Evolutionary conservation across 2,113 vertebrate species (phyloP).

Genomic region (Suncus etruscus): DNA sequence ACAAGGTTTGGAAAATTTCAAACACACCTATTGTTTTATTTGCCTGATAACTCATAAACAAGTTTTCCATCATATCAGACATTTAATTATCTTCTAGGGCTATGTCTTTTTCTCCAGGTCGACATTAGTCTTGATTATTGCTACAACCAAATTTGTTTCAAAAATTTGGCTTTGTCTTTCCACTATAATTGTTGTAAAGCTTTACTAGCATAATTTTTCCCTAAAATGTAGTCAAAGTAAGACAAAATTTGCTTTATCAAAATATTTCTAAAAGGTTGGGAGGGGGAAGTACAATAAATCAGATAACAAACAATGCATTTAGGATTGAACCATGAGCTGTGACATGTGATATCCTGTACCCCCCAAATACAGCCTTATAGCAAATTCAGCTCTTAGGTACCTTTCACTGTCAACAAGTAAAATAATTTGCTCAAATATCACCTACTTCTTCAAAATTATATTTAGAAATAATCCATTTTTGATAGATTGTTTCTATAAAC

Average conservation of each 20-base stretch:
- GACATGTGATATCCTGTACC: too few species aligned
- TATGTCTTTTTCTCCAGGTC: background rate
- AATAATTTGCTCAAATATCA: conserved; percentile 18
- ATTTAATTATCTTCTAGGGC: background rate
- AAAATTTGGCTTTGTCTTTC: background rate
- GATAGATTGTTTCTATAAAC: conserved; percentile 28
- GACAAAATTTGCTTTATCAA: background rate
- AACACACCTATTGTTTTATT: conserved; percentile 33
- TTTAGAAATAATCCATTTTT: conserved; percentile 5
- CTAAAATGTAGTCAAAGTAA: background rate
- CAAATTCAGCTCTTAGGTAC: background rate
- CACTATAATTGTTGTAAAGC: conserved; percentile 25
- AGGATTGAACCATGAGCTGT: too few species aligned
- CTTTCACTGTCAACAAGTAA: background rate
- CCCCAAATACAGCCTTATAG: background rate
- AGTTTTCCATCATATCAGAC: background rate
- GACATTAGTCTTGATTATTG: conserved; percentile 7
- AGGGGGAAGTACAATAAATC: too few species aligned
- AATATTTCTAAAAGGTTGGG: background rate
- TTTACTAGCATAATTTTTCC: conserved; percentile 23
- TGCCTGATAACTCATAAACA: background rate
- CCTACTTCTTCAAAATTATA: conserved; percentile 39
- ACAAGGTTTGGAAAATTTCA: conserved; percentile 59
- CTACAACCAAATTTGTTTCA: conserved; percentile 6
- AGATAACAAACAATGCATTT: too few species aligned